Conservation (phyloP, 1,140 invertebrate species). For the Maniola jurtina region DNA sequence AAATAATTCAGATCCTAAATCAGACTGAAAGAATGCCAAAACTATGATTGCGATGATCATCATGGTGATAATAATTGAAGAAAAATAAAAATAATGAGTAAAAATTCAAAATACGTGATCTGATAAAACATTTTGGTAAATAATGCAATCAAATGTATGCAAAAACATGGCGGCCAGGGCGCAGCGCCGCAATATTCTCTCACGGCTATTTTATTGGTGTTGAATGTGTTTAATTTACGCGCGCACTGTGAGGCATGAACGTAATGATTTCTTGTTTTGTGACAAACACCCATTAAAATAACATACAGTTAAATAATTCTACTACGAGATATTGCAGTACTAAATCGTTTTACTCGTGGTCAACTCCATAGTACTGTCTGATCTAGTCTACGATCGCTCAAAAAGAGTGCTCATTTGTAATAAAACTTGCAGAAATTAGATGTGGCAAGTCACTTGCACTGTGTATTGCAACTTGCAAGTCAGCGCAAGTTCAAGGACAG, state of each 20-base stretch:
- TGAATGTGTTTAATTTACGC: conserved; percentile 31
- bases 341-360: not conserved
- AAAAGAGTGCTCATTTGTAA: no score
- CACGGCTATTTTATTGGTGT: conserved; percentile 38
- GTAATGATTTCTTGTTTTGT: conserved; percentile 37
- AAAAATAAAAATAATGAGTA: not conserved
- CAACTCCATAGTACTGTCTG: no score
- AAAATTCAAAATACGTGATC: not conserved
- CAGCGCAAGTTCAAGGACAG: no score
- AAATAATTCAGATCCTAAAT: no score
- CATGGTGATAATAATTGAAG: not conserved
- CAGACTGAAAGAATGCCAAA: no score
- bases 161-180: conserved; percentile 29
- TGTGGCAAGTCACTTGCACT: no score
- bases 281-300: conserved; percentile 27
- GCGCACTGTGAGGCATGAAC: conserved; percentile 27
- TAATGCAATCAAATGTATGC: conserved; percentile 31
- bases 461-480: no score
- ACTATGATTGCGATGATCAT: no score
- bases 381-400: no score
- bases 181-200: conserved; percentile 32
- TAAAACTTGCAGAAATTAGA: no score
- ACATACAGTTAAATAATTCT: conserved; percentile 3
- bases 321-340: not conserved
- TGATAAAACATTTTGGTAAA: not conserved